Base-by-base conservation (phyloP, 2,888 invertebrate genomes). In the Eristalis tenax region DNA sequence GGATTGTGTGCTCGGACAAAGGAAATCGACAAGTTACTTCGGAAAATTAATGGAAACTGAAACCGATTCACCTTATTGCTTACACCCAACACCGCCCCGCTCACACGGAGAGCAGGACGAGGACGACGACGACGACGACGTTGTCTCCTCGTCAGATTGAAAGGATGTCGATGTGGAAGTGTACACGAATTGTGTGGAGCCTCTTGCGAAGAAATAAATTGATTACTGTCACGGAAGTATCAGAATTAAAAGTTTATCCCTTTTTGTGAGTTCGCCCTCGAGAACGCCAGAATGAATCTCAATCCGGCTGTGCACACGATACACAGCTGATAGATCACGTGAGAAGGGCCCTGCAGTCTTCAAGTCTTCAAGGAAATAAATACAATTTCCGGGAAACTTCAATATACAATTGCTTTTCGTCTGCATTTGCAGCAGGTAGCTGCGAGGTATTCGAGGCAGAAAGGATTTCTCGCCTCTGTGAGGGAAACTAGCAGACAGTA, bases 181-280 rank as follows among this genome's bases (percentile, higher is more conserved):
- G 18, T 50, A 18, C 32, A 32, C 32, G 18, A 18, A 63, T 71
- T 50, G 57, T 32, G 40, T 50, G 22, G 50, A 50, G 69, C 26
- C 59, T 74, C 69, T 32, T 50, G 70, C 69, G 57, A 56, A 73
- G 91, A 92, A 92, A 92, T 92, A 92, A 92, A 92, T 92, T 92
- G 92, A 92, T 92, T 92, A 92, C 91, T 92, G 92, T 92, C 92
- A 92, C 92, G 92, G 92, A 92, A 92, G 91, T 92, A 91, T 90
- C 91, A 89, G 88, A 84, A 88, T 80, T 83, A 80, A 89, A 89
- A 89, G 86, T 89, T 89, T 88, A 88, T 88, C 88, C 89, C 76
- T 80, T 87, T 70, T 83, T 61, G 77, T 28, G 71, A 76, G 65
- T 81, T 82, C 70, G 80, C 71, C 74, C 71, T 18, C 18, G 18